Conservation (phyloP, 1,140 invertebrate genomes). For the Pectinophora gossypiella region DNA sequence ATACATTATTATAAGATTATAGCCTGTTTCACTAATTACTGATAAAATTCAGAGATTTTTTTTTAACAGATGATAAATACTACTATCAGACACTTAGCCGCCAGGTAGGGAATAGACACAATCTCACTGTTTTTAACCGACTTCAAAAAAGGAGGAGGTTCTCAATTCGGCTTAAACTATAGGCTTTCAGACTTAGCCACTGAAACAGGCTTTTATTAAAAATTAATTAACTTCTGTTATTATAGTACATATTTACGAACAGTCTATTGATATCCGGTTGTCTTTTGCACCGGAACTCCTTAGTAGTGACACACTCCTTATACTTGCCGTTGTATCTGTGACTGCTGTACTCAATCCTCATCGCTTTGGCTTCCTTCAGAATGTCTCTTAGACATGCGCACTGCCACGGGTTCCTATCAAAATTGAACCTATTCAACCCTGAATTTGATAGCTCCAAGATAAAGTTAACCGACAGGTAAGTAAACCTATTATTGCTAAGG, state of each 20-base stretch:
- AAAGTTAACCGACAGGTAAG: conserved; percentile 55
- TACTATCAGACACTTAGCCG: too few species aligned
- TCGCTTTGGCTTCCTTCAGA: conserved; percentile 42
- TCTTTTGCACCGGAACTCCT: conserved; percentile 37
- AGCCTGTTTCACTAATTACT: too few species aligned
- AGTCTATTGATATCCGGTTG: conserved; percentile 32
- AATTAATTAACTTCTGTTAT: conserved; percentile 18
- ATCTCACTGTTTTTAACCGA: too few species aligned
- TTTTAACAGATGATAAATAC: too few species aligned
- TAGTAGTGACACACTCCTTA: conserved; percentile 39
- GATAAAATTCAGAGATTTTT: too few species aligned
- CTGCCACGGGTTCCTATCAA: conserved; percentile 64
- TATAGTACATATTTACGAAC: conserved; percentile 29
- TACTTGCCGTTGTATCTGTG: conserved; percentile 36
- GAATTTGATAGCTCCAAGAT: conserved; percentile 50
- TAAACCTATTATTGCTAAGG: conserved; percentile 43
- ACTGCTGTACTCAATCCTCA: conserved; percentile 38
- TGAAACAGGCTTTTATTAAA: too few species aligned
- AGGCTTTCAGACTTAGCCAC: too few species aligned
- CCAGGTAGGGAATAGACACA: too few species aligned
- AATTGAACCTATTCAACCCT: conserved; percentile 48
- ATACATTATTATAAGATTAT: too few species aligned
- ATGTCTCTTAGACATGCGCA: conserved; percentile 49
- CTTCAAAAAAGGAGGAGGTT: too few species aligned
- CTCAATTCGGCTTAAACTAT: too few species aligned